Base-by-base conservation (phyloP, 2,888 invertebrate genomes). In the Tinea pellionella region DNA sequence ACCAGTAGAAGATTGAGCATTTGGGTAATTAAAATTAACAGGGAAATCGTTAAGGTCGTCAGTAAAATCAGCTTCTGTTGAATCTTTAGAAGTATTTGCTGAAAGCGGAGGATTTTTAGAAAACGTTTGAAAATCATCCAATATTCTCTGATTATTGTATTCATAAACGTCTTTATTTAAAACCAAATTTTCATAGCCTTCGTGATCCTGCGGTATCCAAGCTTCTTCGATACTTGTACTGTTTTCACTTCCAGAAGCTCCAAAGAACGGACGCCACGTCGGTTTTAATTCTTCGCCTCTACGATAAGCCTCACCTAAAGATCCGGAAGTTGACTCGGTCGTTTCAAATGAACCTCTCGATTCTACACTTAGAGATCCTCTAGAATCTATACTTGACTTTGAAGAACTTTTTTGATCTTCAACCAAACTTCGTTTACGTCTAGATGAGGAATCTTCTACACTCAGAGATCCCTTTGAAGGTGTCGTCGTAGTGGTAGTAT, bases 141-240 rank as follows among this genome's bases (percentile, higher is more conserved):
- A 64, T 60, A 83, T 64, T 63, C 80, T 74, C 65, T 85, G 87
- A 65, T 83, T 87, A 61, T 75, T 77, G 64, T 78, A 85, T 64
- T 88, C 88, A 61, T 85, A 85, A 0, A 71, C 75, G 60, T 88
- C 88, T 70, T 84, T 88, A 61, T 80, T 88, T 59, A 88, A 77
- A 53, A 81, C 85, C 61, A 88, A 78, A 24, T 80, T 88, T 70
- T 91, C 91, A 65, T 89, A 90, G 3, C 89, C 89, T 61, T 92
- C 92, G 42, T 91, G 91, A 71, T 94, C 94, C 56, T 93, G 92
- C 9, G 94, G 93, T 68, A 93, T 90, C 89, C 94, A 92, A 6
- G 92, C 93, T 72, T 96, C 95, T 75, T 96, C 96, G 55, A 94
- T 90, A 72, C 95, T 95, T 2, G 95, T 95, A 63, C 94, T 95